A percentile compares a stretch with the other conserved stretches of the same genome.
phyloP scores from a whole-genome alignment of 2,113 vertebrate genomes.

The Cepphus grylle region DNA sequence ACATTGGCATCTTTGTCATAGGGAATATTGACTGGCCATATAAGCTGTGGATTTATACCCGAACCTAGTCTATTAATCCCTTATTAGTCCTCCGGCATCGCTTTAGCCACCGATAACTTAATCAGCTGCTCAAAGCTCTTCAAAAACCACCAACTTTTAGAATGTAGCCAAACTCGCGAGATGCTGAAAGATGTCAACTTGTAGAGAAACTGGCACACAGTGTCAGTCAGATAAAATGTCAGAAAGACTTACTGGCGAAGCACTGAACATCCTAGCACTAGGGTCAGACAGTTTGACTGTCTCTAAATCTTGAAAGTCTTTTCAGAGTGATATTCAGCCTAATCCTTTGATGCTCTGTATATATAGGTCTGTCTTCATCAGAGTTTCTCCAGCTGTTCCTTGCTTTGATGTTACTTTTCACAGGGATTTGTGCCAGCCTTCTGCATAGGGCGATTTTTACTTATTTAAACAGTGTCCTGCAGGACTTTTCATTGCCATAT shows the following conservation, averaged over 20 bases:
- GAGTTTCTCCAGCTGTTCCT: background rate
- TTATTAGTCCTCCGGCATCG: constrained; percentile 31
- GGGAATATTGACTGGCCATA: constrained; percentile 14
- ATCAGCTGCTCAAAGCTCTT: constrained; percentile 5
- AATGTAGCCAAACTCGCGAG: background rate
- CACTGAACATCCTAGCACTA: constrained; percentile 10
- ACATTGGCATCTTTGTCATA: constrained; percentile 19
- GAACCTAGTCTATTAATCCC: constrained; percentile 39
- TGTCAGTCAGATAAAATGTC: constrained; percentile 25
- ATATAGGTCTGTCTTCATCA: background rate
- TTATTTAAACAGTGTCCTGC: background rate
- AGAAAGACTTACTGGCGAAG: constrained; percentile 19
- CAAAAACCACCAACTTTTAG: background rate
- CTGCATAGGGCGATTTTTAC: constrained; percentile 1
- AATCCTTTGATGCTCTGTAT: constrained; percentile 32
- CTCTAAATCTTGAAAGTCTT: constrained; percentile 46
- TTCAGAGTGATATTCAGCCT: constrained; percentile 47
- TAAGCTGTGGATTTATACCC: constrained; percentile 35
- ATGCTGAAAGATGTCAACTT: background rate
- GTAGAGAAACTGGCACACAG: background rate
- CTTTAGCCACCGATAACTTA: constrained; percentile 1
- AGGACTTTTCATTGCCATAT: background rate
- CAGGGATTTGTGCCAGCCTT: constrained; percentile 18
- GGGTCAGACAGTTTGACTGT: constrained; percentile 53
- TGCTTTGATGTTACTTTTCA: constrained; percentile 25